Base-by-base conservation (phyloP, 64 coral and sea anemone genomes). In the Trachythela sp. region DNA sequence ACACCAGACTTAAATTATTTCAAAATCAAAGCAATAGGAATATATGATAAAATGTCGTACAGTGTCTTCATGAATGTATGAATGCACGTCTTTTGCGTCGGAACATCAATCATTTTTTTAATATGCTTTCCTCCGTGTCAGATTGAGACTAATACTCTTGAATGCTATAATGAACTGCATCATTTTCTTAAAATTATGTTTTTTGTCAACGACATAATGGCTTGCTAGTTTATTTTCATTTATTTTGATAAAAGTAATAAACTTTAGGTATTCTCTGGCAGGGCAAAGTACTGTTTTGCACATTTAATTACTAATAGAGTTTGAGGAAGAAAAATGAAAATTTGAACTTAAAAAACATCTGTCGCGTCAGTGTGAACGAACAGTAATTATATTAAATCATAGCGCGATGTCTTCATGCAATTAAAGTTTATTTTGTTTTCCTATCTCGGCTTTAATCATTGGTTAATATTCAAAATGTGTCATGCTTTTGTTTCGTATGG, bases 321-420 rank as follows among this genome's bases (percentile, higher is more conserved):
- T 5, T 2, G 75, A 80, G 32, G 31, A 80, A 80, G 30, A 80
- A 37, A 37, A 15, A 29, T 15, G 13, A 35, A 37, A 80, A 80
- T 15, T 80, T 37, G 31, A 37, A 68, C 30, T 22, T 22, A n/a
- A 31, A 80, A 80, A 80, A 80, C 75, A 80, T 80, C 75, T 80
- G 75, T 80, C 75, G 75, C 75, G 33, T 80, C 37, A 80, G 33
- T 80, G 30, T 39, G 75, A 80, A 80, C 56, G 37, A 80, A 80
- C 33, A 80, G 75, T 80, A 80, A 80, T 80, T 80, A 80, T 80
- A 80, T 80, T 80, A 80, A 80, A 80, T 80, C 75, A 80, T 80
- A 80, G 75, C 37, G 17, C 31, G 75, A 80, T 35, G 75, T 80
- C 75, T 80, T 80, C 75, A 80, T 80, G 75, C 75, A 80, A 80